Evolutionary conservation across 2,797 vertebrate species (phyloP).

Genomic region (Sebastes iracundus): DNA sequence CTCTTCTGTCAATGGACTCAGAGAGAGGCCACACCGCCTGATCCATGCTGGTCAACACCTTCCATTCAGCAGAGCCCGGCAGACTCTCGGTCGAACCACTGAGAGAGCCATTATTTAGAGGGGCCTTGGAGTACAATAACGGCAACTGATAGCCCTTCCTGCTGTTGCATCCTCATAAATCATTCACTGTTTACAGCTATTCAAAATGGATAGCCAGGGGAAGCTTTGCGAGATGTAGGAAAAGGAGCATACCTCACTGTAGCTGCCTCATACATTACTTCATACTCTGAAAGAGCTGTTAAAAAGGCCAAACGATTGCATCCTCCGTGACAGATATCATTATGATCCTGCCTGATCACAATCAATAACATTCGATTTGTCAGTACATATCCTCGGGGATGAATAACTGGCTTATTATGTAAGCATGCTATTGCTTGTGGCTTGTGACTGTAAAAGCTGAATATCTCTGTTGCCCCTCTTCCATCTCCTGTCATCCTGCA

Average conservation of each 20-base stretch:
- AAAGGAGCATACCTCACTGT: constrained; percentile 20
- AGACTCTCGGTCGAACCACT: constrained; percentile 39
- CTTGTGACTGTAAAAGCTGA: not conserved
- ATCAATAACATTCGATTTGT: constrained; percentile 37
- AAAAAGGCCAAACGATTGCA: constrained; percentile 13
- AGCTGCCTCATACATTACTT: constrained; percentile 26
- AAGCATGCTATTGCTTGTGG: not conserved
- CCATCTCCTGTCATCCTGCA: constrained; percentile 9
- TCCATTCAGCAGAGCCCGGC: constrained; percentile 59
- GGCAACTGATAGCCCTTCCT: constrained; percentile 64
- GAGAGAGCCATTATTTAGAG: constrained; percentile 63
- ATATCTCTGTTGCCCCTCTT: constrained; percentile 15
- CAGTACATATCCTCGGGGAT: constrained; percentile 16
- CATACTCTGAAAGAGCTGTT: constrained; percentile 32
- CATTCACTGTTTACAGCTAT: constrained; percentile 66
- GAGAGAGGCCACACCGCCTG: constrained; percentile 35
- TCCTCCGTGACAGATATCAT: constrained; percentile 20
- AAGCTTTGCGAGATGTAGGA: constrained; percentile 30
- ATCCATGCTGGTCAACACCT: constrained; percentile 70
- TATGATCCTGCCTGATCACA: constrained; percentile 24
- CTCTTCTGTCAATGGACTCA: constrained; percentile 38
- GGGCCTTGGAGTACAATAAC: constrained; percentile 71
- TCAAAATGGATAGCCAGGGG: constrained; percentile 43
- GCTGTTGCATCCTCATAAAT: constrained; percentile 71
- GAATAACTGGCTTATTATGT: constrained; percentile 28